Evolutionary conservation across 2,113 vertebrate genomes (phyloP).

Genomic region (Phyllostomus discolor): DNA sequence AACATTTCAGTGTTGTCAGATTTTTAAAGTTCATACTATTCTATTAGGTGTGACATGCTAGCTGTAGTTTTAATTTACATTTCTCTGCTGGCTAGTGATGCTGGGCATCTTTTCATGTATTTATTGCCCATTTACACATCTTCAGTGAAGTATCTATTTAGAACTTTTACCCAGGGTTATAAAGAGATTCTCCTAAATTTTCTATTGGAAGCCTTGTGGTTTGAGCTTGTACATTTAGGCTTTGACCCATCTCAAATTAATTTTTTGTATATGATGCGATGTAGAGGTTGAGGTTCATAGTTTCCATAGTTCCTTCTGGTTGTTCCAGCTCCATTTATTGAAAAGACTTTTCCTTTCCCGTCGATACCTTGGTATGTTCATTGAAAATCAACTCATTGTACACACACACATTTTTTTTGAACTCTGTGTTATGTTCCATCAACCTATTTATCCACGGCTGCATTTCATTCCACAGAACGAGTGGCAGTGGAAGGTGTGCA

Average conservation of each 20-base stretch:
- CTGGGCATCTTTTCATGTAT: not conserved
- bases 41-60: not conserved
- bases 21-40: not conserved
- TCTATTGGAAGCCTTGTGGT: not conserved
- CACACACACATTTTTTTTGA: not conserved
- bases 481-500: not conserved
- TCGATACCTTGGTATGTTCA: not conserved
- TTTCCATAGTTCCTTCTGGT: not conserved
- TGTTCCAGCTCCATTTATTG: not conserved
- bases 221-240: not conserved
- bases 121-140: not conserved
- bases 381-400: not conserved
- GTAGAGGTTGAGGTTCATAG: not conserved
- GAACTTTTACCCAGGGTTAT: not conserved
- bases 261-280: not conserved
- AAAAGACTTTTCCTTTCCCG: not conserved
- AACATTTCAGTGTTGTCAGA: not conserved
- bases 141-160: not conserved
- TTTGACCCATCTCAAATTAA: not conserved
- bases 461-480: not conserved
- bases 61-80: not conserved
- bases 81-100: not conserved
- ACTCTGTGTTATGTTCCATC: not conserved
- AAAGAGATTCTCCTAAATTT: not conserved
- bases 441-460: not conserved